phyloP scores from a whole-genome alignment of 2,888 invertebrate species.

The Graphium colonna region DNA sequence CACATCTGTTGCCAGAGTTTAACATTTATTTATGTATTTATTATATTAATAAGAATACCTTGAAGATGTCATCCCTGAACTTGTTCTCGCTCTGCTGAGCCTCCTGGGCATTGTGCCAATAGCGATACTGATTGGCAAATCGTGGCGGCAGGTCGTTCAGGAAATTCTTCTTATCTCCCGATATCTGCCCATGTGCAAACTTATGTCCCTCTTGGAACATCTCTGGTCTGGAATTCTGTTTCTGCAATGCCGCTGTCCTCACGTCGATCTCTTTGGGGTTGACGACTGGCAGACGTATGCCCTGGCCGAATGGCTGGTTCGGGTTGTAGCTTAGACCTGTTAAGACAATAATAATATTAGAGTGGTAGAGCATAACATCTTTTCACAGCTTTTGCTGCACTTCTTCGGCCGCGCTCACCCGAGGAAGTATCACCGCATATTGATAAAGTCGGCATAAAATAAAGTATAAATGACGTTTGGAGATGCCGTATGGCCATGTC shows the following conservation, averaged over 20 bases:
- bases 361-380: too few species aligned
- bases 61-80: slow-evolving; percentile 58
- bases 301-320: slow-evolving; percentile 48
- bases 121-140: slow-evolving; percentile 69
- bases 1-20: too few species aligned
- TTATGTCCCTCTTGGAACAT: slow-evolving; percentile 60
- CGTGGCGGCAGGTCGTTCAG: slow-evolving; percentile 67
- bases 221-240: slow-evolving; percentile 65
- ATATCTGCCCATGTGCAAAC: slow-evolving; percentile 58
- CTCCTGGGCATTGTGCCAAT: slow-evolving; percentile 66
- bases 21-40: too few species aligned
- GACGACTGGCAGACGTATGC: slow-evolving; percentile 67
- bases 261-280: slow-evolving; percentile 77
- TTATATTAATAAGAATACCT: too few species aligned
- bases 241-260: slow-evolving; percentile 69
- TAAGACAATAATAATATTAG: too few species aligned
- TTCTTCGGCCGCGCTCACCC: too few species aligned
- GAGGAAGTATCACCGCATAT: too few species aligned
- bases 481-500: too few species aligned
- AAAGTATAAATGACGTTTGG: too few species aligned
- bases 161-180: slow-evolving; percentile 70
- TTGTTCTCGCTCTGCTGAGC: slow-evolving; percentile 60
- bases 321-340: slow-evolving; percentile 46
- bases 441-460: too few species aligned
- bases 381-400: too few species aligned